Evolutionary conservation across 64 coral and sea anemone genomes (phyloP).

Genomic region (Catalaphyllia jardinei): DNA sequence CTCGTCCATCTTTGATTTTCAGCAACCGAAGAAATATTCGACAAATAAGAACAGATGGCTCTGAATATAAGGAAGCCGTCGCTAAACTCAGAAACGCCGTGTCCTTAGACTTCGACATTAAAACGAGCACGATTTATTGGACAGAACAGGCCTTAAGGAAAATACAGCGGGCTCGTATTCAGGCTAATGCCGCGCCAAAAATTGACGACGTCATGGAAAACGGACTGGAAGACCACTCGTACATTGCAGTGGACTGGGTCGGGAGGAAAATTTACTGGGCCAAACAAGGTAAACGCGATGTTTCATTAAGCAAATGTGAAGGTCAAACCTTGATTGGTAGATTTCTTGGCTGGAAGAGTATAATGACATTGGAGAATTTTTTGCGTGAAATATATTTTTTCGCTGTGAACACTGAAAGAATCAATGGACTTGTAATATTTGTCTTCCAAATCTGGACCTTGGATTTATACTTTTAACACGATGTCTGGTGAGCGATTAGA

Average conservation of each 20-base stretch:
- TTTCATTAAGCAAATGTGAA: background rate
- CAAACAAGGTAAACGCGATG: constrained; percentile 6
- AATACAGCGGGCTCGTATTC: constrained; percentile 38
- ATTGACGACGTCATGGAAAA: constrained; percentile 11
- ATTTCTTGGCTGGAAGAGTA: no score
- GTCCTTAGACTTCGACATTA: constrained; percentile 49
- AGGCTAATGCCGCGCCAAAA: background rate
- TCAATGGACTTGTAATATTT: no score
- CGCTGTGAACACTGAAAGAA: no score
- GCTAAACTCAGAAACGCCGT: constrained; percentile 28
- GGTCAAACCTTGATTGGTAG: background rate
- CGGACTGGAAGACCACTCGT: constrained; percentile 21
- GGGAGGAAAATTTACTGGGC: constrained; percentile 75
- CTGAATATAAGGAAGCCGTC: constrained; percentile 50
- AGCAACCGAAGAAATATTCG: constrained; percentile 58
- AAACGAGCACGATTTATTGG: constrained; percentile 71
- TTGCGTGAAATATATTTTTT: no score
- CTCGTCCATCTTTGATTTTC: constrained; percentile 52
- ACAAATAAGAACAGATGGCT: constrained; percentile 60
- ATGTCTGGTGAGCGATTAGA: no score
- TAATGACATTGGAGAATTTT: no score
- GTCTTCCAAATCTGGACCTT: no score
- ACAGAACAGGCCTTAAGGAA: constrained; percentile 6
- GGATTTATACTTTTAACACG: no score
- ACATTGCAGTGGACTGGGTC: constrained; percentile 73